A percentile compares a stretch with the other conserved stretches of the same genome.
Evolutionary conservation across 2,113 vertebrate species (phyloP).

Genomic region (Mormyrus lacerda): DNA sequence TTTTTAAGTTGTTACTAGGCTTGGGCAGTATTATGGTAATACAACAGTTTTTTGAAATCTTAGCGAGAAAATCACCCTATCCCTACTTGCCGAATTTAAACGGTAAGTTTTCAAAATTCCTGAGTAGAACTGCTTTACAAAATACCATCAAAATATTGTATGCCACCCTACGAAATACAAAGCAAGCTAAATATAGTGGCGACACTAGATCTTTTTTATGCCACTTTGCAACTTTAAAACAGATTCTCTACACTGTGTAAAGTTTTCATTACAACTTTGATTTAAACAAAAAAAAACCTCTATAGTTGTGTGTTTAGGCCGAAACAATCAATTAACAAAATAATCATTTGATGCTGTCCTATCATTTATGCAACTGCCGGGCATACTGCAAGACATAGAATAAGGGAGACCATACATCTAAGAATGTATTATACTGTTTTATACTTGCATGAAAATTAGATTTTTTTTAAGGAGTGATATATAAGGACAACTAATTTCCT

Average conservation of each 20-base stretch:
- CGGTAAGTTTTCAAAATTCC: neutral
- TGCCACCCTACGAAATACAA: neutral
- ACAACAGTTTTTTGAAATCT: neutral
- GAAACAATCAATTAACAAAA: neutral
- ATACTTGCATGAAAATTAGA: neutral
- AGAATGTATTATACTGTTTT: neutral
- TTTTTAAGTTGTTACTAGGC: neutral
- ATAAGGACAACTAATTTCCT: neutral
- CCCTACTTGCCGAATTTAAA: neutral
- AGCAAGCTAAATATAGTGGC: neutral
- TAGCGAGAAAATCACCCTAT: neutral
- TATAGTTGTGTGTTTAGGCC: neutral
- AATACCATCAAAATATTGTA: neutral
- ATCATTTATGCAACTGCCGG: neutral
- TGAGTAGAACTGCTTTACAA: neutral
- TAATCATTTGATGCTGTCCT: neutral
- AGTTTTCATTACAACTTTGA: neutral
- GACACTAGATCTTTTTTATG: neutral
- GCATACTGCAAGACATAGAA: neutral
- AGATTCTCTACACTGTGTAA: neutral
- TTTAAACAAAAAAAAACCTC: too few species aligned
- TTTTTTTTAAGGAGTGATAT: neutral
- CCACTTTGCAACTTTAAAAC: neutral
- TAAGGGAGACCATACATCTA: neutral
- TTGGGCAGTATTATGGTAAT: neutral